These are phyloP conservation scores for Agonopterix heracliana DNA, from an alignment of 2,888 invertebrate genomes.

Conservation along the genomic window DNA sequence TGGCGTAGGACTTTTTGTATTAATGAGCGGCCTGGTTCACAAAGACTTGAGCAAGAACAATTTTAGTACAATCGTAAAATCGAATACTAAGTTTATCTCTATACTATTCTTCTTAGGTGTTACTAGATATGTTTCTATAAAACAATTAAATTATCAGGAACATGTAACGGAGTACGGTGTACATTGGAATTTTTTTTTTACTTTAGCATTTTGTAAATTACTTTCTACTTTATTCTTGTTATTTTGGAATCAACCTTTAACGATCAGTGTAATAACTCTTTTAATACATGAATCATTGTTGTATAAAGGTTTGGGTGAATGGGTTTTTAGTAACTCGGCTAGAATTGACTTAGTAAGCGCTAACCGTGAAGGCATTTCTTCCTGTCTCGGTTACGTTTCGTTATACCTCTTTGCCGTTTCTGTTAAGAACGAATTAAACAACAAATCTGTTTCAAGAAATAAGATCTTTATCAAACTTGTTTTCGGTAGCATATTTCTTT, in stretches of 20 bases:
- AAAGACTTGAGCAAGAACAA: constrained; percentile 41
- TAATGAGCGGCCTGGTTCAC: constrained; percentile 87
- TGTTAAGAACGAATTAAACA: constrained; percentile 73
- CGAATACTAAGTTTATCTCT: constrained; percentile 47
- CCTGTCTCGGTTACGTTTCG: constrained; percentile 88
- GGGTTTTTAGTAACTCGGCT: constrained; percentile 78
- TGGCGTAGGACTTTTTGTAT: constrained; percentile 92
- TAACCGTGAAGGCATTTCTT: constrained; percentile 94
- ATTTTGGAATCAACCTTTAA: constrained; percentile 60
- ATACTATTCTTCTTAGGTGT: constrained; percentile 77
- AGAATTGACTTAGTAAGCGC: constrained; percentile 82
- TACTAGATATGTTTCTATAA: constrained; percentile 76
- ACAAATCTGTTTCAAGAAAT: constrained; percentile 35
- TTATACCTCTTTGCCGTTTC: constrained; percentile 86
- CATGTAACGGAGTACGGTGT: constrained; percentile 96
- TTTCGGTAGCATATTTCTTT: constrained; percentile 37
- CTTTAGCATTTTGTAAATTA: constrained; percentile 89
- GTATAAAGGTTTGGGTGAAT: constrained; percentile 79
- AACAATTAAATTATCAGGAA: constrained; percentile 86
- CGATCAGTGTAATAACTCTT: constrained; percentile 74
- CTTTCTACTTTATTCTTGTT: constrained; percentile 79
- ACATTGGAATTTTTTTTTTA: constrained; percentile 99
- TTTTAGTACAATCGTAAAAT: constrained; percentile 41
- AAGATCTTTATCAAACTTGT: constrained; percentile 26
- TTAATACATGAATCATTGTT: constrained; percentile 81